Evolutionary conservation across 2,888 invertebrate genomes (phyloP), one percentile per base, ranked within the genome.

Genomic region (Ornithoptera alexandrae): DNA sequence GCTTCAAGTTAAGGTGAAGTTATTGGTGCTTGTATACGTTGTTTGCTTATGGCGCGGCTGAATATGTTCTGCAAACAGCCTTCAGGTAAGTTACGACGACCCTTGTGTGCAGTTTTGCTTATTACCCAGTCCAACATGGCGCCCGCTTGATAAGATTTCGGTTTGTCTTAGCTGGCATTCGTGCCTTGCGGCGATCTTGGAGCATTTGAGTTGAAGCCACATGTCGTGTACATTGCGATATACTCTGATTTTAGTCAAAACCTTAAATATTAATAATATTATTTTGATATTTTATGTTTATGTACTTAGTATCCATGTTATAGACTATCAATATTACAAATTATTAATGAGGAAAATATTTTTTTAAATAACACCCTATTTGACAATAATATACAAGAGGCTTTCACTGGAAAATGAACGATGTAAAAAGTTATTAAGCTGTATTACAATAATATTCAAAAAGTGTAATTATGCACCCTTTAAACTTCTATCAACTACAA

Each of bases 51-150:
- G 82, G 85, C 81, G 82, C 80, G 81, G 81, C 78, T 79, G 81
- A 84, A 84, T 82, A 81, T 83, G 83, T 82, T 86, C 78, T 72
- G 82, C 88, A 90, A 89, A 90, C 85, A 88, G 85, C 88, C 88
- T 81, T 83, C 86, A 90, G 89, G 89, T 85, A 81, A 85, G 82
- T 84, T 86, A 84, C 79, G 82, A 82, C 78, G 77, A 82, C 84
- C 82, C 85, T 82, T 85, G 89, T 90, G 89, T 88, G 86, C 84
- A 91, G 89, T 90, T 92, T 92, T 91, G 90, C 89, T 92, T 92
- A 92, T 91, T 92, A 92, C 90, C 88, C 82, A 88, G 79, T 83
- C 87, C 85, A 90, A 88, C 85, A 89, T 87, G 90, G 90, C 88
- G 81, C 84, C 78, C 84, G 86, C 83, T 87, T 88, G 92, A 87